phyloP scores from a whole-genome alignment of 2,888 invertebrate species.

The Erebia epiphron region DNA sequence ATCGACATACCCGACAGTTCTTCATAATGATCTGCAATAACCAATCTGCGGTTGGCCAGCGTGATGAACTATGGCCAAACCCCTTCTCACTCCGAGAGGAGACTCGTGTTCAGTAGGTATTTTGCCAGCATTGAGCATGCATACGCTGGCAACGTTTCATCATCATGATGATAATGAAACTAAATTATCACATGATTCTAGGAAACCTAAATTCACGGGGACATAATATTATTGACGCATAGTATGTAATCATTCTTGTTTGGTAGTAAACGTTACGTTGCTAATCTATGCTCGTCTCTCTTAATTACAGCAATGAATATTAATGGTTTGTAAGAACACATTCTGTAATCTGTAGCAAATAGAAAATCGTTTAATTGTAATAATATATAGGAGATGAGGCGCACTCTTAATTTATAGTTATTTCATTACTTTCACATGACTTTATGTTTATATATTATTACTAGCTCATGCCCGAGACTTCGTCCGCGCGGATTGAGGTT shows the following conservation, averaged over 20 bases:
- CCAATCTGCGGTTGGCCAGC: too few species aligned
- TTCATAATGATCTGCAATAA: too few species aligned
- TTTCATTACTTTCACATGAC: too few species aligned
- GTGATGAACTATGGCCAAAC: too few species aligned
- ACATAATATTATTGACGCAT: not conserved
- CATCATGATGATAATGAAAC: too few species aligned
- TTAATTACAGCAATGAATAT: constrained; percentile 18
- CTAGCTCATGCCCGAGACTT: not conserved
- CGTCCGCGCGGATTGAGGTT: too few species aligned
- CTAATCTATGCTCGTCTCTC: not conserved
- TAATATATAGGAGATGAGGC: not conserved
- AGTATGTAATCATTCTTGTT: not conserved
- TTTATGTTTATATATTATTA: not conserved
- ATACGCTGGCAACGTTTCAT: too few species aligned
- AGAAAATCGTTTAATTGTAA: constrained; percentile 3
- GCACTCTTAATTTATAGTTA: not conserved
- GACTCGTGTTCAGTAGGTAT: too few species aligned
- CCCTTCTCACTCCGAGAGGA: too few species aligned
- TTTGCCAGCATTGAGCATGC: too few species aligned
- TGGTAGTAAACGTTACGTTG: not conserved
- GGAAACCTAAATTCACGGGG: not conserved
- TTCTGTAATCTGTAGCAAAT: constrained; percentile 3
- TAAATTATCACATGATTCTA: not conserved
- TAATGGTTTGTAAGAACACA: constrained; percentile 2
- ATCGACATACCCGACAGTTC: too few species aligned